A percentile compares a stretch with the other conserved stretches of the same genome.
These are phyloP conservation scores for Parnassius glacialis DNA, from an alignment of 2,888 invertebrate genomes.

Conservation along the genomic window DNA sequence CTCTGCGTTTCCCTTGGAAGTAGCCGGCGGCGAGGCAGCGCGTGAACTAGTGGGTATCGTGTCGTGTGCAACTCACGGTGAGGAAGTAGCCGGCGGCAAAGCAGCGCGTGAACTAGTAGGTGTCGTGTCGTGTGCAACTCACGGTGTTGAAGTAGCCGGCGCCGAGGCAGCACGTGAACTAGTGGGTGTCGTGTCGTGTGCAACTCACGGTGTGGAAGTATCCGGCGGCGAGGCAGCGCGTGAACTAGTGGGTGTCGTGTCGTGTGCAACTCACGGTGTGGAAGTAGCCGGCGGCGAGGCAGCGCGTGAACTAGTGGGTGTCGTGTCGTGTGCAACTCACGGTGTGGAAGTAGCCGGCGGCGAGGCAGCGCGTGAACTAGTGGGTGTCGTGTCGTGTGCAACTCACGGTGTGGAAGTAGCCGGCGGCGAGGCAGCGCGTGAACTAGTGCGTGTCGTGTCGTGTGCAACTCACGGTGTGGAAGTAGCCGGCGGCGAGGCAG, in stretches of 20 bases:
- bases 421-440: not conserved
- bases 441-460: conserved; percentile 41
- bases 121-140: no score
- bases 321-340: conserved; percentile 33
- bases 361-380: conserved; percentile 36
- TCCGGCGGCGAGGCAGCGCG: conserved; percentile 77
- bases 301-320: conserved; percentile 45
- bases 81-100: conserved; percentile 84
- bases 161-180: conserved; percentile 24
- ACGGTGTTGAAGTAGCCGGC: no score
- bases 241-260: conserved; percentile 42
- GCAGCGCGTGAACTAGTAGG: conserved; percentile 43
- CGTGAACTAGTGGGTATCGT: no score
- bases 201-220: conserved; percentile 83
- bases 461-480: conserved; percentile 81
- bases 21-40: no score
- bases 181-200: conserved; percentile 39
- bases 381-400: conserved; percentile 51
- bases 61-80: conserved; percentile 69
- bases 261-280: conserved; percentile 55
- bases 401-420: conserved; percentile 43
- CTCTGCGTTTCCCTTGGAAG: no score
- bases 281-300: conserved; percentile 82
- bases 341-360: not conserved
- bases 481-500: conserved; percentile 81